Conservation (phyloP, 2,888 invertebrate genomes). For the Drymonia ruficornis region DNA sequence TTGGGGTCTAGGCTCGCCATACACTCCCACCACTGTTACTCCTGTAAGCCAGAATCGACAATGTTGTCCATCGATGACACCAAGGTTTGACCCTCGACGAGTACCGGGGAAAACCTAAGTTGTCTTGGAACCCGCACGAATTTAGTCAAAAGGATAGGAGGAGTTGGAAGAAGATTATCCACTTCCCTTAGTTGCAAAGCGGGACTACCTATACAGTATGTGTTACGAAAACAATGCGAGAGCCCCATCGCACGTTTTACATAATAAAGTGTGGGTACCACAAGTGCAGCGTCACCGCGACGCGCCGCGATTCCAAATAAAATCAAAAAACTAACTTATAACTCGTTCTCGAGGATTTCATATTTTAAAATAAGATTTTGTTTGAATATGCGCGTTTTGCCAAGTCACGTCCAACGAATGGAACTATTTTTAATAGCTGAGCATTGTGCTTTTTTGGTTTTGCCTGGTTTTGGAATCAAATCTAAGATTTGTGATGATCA, state of each 20-base stretch:
- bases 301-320: slow-evolving; percentile 62
- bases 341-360: slow-evolving; percentile 76
- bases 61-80: no score
- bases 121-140: no score
- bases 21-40: no score
- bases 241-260: slow-evolving; percentile 29
- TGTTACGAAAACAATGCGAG: slow-evolving; percentile 31
- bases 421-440: slow-evolving; percentile 25
- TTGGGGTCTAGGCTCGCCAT: no score
- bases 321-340: slow-evolving; percentile 52
- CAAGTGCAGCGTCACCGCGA: slow-evolving; percentile 64
- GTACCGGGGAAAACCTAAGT: no score
- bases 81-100: no score
- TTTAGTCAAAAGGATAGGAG: no score
- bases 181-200: no score
- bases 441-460: slow-evolving; percentile 6
- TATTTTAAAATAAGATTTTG: slow-evolving; percentile 77
- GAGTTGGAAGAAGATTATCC: no score
- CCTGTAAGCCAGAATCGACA: no score
- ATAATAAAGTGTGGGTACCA: slow-evolving; percentile 41
- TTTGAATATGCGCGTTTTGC: slow-evolving; percentile 72
- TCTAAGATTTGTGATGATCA: slow-evolving; percentile 5
- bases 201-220: background rate
- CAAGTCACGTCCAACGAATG: slow-evolving; percentile 62
- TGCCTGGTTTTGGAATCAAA: slow-evolving; percentile 2